Conservation (phyloP, 2,888 invertebrate species). For the Capitulum mitella region DNA sequence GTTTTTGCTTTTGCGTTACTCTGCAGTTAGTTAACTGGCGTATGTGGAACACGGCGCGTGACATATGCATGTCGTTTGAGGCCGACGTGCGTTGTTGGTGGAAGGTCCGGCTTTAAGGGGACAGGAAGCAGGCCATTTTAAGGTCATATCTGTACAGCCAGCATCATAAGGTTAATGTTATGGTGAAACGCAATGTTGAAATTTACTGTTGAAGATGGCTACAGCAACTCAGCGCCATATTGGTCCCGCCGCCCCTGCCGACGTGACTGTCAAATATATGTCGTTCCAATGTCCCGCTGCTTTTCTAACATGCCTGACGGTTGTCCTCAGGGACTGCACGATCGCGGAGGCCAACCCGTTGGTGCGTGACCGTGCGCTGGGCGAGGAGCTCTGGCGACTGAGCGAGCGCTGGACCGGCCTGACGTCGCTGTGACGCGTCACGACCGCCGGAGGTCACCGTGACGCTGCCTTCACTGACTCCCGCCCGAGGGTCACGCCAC, state of each 20-base stretch:
- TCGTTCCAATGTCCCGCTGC: too few relatives aligned
- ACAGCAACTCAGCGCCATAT: too few relatives aligned
- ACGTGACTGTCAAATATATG: too few relatives aligned
- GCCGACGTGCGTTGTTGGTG: too few relatives aligned
- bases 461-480: neutral
- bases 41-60: too few relatives aligned
- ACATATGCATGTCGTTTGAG: too few relatives aligned
- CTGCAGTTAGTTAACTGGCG: too few relatives aligned
- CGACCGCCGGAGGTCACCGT: neutral
- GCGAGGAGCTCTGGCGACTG: neutral
- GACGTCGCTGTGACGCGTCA: neutral
- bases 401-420: constrained; percentile 17
- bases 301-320: neutral
- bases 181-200: neutral
- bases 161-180: neutral
- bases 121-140: too few relatives aligned
- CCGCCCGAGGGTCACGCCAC: neutral
- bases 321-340: neutral
- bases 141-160: too few relatives aligned
- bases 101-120: too few relatives aligned
- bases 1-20: neutral
- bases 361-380: neutral
- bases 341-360: neutral
- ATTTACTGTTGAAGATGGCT: too few relatives aligned
- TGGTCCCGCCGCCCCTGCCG: too few relatives aligned